These are phyloP conservation scores for Tromatobia lineatoria DNA, from an alignment of 2,888 invertebrate species.

Conservation along the genomic window DNA sequence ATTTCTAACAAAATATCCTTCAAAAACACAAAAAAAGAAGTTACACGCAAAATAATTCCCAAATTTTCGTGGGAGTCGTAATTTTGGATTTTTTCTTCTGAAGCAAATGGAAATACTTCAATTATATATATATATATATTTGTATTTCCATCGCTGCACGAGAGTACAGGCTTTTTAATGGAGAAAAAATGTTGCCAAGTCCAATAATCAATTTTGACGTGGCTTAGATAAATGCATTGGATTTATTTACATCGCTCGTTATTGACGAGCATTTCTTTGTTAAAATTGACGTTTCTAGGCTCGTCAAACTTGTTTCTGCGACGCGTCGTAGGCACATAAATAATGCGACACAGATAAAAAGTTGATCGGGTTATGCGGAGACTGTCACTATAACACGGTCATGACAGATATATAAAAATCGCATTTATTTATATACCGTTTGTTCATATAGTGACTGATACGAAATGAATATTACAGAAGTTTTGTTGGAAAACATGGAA, in stretches of 20 bases:
- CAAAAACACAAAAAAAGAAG: no score
- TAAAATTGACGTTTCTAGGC: not conserved
- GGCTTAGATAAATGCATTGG: not conserved
- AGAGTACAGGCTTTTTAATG: not conserved
- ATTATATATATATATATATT: not conserved
- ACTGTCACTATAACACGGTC: not conserved
- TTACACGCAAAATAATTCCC: no score
- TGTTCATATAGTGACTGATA: not conserved
- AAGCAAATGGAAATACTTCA: not conserved
- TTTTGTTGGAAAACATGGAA: no score
- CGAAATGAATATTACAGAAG: not conserved
- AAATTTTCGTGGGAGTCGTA: no score
- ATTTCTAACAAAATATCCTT: not conserved
- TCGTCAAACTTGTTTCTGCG: not conserved
- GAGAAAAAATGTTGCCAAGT: not conserved
- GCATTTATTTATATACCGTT: not conserved
- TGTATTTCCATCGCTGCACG: not conserved
- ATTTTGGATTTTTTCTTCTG: no score
- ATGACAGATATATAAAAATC: not conserved
- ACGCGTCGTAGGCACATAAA: not conserved
- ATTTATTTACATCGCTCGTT: not conserved
- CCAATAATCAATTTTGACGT: not conserved
- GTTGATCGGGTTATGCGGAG: not conserved
- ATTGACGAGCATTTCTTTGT: not conserved
- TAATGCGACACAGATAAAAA: constrained; percentile 12